Base-by-base conservation (phyloP, 92 coral and sea anemone genomes). In the Heliopora coerulea region DNA sequence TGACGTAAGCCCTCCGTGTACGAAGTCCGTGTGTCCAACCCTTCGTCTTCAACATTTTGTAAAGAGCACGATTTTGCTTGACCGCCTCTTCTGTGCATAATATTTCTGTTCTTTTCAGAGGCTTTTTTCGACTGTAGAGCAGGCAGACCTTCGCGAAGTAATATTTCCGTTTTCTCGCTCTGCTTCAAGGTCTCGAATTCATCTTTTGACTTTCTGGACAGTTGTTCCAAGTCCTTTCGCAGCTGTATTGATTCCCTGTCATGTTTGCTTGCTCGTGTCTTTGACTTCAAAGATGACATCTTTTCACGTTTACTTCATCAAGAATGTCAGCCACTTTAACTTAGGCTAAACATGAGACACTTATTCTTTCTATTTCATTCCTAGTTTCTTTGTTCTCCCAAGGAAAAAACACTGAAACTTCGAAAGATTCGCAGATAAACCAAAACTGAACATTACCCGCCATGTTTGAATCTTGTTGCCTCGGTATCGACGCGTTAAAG, bases 181-280 rank as follows among this genome's bases (percentile, higher is more conserved):
- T 79, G 54, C 54, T 81, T 78, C 42, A 92, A 83, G 27, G 75
- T 49, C 46, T 89, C 74, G 66, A 78, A 92, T 37, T 92, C 91
- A 19, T 42, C 70, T 56, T 92, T 90, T 7, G 97, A 92, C 66
- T 79, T 79, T 62, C 64, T 88, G 7, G 89, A 68, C 49, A 92
- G 85, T 57, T 79, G 73, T 27, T 87, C 81, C n/a, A 89, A 86
- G 75, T 92, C 97, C 65, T 78, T 86, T 62, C 84, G 90, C 27
- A 86, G 50, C 39, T 44, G 21, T 44, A 67, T 49, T 13, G 74
- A 67, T 1, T 34, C 33, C 34, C 48, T 67, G 27, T 67, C 74
- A 7, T 67, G 33, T 48, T 48, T 67, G 24, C 15, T 25, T 1
- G 41, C 40, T 35, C 74, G 74, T 29, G 58, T 44, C n/a, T 67